Base-by-base conservation (phyloP, 2,113 vertebrate species). In the Rhea americana region DNA sequence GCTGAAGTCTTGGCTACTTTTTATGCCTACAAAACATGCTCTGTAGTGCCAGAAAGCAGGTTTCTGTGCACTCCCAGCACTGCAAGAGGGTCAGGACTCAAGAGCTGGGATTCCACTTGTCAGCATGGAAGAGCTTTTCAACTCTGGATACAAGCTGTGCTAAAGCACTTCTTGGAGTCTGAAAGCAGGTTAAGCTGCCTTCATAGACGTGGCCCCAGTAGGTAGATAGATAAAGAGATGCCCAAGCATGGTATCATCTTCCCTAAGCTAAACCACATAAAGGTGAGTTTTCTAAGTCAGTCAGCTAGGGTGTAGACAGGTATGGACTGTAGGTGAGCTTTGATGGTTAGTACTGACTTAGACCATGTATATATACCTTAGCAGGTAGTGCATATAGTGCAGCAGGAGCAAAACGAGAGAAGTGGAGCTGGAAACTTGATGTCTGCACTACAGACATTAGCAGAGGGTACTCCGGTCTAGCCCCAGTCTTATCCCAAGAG, bases 11-110 rank as follows among this genome's bases (percentile, higher is more conserved):
- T 32, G 61, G 56, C 8, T 83, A 13, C 45, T 41, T 82, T 72
- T 53, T 62, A 58, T 62, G 77, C 66, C 77, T 45, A 32, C 39
- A 48, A 0, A 48, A 71, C 2, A 5, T 0, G 0, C 5, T 16
- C 24, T 47, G 50, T 75, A 1, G 0, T 30, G 28, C 35, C 61
- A 89, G 62, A 51, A 74, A 61, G 9, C 11, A 56, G 30, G 16
- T 83, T 88, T 83, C 51, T 77, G 39, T 51, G 47, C 21, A 71
- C 70, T 89, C 35, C 41, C 0, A 0, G 20, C 48, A 45, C 11
- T 50, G 20, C 24, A 41, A 47, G 39, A 85, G 22, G n/a, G 45
- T 22, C 45, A n/a, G 37, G 16, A 72, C 21, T 78, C 4, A 1
- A 15, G 51, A 75, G 11, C 43, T 59, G 35, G 1, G 9, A 61